Evolutionary conservation across 2,797 vertebrate species (phyloP), one percentile per base, ranked within the genome.

Genomic region (Eurystomus glaucurus): DNA sequence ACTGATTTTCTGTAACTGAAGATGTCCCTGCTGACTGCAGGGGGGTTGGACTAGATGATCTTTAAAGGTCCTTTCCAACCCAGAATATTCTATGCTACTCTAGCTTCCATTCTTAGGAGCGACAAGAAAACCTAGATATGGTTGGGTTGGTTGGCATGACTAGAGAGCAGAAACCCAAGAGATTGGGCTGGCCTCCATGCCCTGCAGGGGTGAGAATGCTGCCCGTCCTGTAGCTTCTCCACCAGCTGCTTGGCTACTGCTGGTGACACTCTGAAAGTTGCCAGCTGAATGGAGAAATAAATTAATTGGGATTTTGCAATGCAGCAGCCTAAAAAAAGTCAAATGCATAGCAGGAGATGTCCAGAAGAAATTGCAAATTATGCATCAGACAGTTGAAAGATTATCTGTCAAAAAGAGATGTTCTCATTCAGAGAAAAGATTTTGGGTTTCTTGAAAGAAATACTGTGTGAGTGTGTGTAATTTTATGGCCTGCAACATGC

Each of bases 141-240:
- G 2, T 33, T 68, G 28, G 51, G 2, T 33, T 68, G 28, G 8
- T 4, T 84, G 51, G 10, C 0, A 5, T 0, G 1, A 25, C 22
- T 3, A 3, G 19, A 69, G 6, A 72, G 14, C 31, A 88, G 79
- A 83, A 85, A 46, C 6, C 8, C 0, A 2, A 79, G 50, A 28
- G 50, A 8, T 6, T 2, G 3, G 31, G 26, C 13, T 75, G 35
- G 28, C 8, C 31, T 33, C 4, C 0, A 0, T 2, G 6, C 12
- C 9, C 3, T 0, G 0, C 22, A 50, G 20, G 2, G 17, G 23
- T 22, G 20, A 10, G 39, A 4, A 0, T 0, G 2, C 23, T 85
- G 43, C 15, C 20, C 9, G 13, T 75, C 39, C 39, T 28, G 6
- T 9, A 31, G 12, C 39, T 31, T 20, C 28, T 43, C 28, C 43